Conservation (phyloP, 2,888 invertebrate genomes). For the Pristionchus entomophagus region DNA sequence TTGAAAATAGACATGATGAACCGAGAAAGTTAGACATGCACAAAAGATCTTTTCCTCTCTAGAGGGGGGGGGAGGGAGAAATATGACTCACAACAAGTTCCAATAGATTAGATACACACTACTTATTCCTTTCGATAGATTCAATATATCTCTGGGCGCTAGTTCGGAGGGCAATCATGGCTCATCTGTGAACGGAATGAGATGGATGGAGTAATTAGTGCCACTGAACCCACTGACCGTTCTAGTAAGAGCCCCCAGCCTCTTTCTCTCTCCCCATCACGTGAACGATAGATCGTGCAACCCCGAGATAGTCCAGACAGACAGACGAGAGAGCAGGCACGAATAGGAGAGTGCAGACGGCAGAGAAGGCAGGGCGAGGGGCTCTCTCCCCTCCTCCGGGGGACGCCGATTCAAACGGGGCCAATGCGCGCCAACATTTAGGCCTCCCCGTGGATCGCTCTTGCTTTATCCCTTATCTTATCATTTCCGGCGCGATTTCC, state of each 20-base stretch:
- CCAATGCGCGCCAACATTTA: conserved; percentile 21
- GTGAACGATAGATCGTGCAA: background rate
- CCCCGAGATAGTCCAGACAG: background rate
- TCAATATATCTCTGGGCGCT: too few species aligned
- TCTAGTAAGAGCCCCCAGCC: background rate
- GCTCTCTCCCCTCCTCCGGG: background rate
- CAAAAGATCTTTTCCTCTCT: too few species aligned
- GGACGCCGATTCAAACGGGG: conserved; percentile 27
- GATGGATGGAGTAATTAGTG: background rate
- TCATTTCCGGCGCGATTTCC: background rate
- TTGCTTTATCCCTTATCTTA: background rate
- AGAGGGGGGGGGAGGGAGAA: too few species aligned
- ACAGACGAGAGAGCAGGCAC: conserved; percentile 10
- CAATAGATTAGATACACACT: too few species aligned
- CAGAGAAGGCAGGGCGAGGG: background rate
- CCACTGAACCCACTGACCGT: background rate
- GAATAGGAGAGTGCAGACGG: background rate
- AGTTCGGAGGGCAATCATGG: too few species aligned
- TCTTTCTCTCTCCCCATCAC: background rate
- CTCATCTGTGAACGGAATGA: background rate
- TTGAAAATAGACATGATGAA: too few species aligned
- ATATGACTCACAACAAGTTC: too few species aligned
- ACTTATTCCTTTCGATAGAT: too few species aligned
- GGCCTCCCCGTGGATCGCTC: background rate
- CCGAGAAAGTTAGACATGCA: too few species aligned